These are phyloP conservation scores for Drosophila lacicola DNA, from an alignment of 2,888 invertebrate genomes.

Conservation along the genomic window DNA sequence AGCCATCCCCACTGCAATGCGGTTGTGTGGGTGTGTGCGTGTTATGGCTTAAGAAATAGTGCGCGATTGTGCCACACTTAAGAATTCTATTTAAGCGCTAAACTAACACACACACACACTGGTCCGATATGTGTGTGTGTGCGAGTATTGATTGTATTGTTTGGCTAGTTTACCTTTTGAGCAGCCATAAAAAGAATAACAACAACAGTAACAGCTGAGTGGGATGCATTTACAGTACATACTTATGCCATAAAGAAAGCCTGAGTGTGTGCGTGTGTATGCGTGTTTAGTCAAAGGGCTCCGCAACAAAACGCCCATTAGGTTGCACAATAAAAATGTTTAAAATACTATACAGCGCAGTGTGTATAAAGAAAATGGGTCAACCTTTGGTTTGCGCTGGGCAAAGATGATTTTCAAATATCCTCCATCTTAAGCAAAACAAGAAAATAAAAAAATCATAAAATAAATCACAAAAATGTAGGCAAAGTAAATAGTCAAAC, in stretches of 20 bases:
- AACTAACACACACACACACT: slow-evolving; percentile 37
- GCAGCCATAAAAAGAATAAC: slow-evolving; percentile 43
- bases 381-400: slow-evolving; percentile 22
- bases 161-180: slow-evolving; percentile 66
- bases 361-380: slow-evolving; percentile 34
- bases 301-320: slow-evolving; percentile 74
- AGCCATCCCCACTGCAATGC: slow-evolving; percentile 7
- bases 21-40: slow-evolving; percentile 7
- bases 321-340: slow-evolving; percentile 73
- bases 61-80: slow-evolving; percentile 66
- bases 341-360: slow-evolving; percentile 66
- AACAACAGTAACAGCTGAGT: slow-evolving; percentile 39
- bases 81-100: slow-evolving; percentile 68
- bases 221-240: slow-evolving; percentile 73
- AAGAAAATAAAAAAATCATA: not conserved
- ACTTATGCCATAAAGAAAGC: slow-evolving; percentile 65
- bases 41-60: slow-evolving; percentile 37
- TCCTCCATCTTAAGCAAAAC: not conserved
- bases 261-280: slow-evolving; percentile 14
- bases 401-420: slow-evolving; percentile 10
- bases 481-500: no score
- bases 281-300: slow-evolving; percentile 43
- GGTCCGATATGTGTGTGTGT: slow-evolving; percentile 18
- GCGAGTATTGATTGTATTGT: slow-evolving; percentile 49
- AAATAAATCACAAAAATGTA: not conserved